Percentiles rank a stretch among this genome's conserved stretches.
Evolutionary conservation across 2,113 vertebrate species (phyloP).

Genomic region (sheep (Ovis aries)): ARS-UI_Ramb_v3.0 NC_056078.1:10787001-10787500

Average conservation of each 20-base stretch:
- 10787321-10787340: not conserved
- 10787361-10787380: not conserved
- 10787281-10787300: not conserved
- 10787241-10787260: not conserved
- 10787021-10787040: not conserved
- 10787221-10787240: not conserved
- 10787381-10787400: not conserved
- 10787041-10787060: not conserved
- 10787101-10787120: not conserved
- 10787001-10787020: not conserved
- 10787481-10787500: not conserved
- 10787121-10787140: not conserved
- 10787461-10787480: not conserved
- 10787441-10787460: rapidly evolving
- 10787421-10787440: not conserved
- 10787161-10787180: not conserved
- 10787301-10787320: not conserved
- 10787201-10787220: not conserved
- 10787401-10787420: not conserved
- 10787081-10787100: not conserved
- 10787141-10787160: not conserved
- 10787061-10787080: not conserved
- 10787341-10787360: not conserved
- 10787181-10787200: not conserved
- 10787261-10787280: not conserved